phyloP scores from a whole-genome alignment of 2,888 invertebrate species.

The Rotaria magnacalcarata region DNA sequence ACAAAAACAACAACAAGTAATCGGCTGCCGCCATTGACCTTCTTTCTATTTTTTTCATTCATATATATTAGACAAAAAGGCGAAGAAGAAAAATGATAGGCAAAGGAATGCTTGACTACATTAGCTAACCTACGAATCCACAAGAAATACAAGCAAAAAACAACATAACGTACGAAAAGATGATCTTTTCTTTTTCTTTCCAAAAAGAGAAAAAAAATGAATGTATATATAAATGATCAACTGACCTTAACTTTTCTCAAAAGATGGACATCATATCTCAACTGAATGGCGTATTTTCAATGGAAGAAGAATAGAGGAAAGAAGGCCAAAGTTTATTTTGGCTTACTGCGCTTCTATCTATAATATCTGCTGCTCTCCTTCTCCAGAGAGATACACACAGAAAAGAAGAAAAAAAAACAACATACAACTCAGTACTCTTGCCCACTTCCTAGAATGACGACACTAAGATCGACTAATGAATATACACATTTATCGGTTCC shows the following conservation, averaged over 20 bases:
- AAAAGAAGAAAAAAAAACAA: neutral
- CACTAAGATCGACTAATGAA: no score
- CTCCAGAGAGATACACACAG: neutral
- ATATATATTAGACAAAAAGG: neutral
- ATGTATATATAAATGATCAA: neutral
- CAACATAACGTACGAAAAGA: neutral
- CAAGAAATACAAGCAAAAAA: neutral
- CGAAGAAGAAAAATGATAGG: neutral
- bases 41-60: neutral
- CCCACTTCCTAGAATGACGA: no score
- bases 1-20: constrained; percentile 9
- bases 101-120: neutral
- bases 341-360: constrained; percentile 3
- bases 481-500: no score
- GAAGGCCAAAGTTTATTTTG: constrained; percentile 25
- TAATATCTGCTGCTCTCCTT: neutral
- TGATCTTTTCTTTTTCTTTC: neutral
- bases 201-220: neutral
- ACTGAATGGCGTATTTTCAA: neutral
- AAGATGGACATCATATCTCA: constrained; percentile 3
- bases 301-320: neutral
- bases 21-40: neutral
- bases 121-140: no score
- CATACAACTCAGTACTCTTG: no score
- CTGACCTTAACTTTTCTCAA: neutral